Conservation (phyloP, 2,113 vertebrate genomes). For the Thamnaconus septentrionalis region DNA sequence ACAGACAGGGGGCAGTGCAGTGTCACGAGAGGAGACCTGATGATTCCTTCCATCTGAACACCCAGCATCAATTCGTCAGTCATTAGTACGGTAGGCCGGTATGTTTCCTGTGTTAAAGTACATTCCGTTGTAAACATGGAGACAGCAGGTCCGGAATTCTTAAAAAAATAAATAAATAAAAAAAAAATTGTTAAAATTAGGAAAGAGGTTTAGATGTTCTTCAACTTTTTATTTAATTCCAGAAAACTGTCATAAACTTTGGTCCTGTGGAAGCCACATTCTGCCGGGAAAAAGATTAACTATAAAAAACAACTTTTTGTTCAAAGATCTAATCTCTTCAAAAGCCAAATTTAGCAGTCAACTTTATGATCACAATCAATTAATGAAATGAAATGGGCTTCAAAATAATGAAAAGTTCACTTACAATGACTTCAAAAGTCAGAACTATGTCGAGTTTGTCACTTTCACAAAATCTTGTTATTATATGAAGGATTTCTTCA, state of each 20-base stretch:
- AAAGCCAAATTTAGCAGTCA: neutral
- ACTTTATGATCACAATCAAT: too few relatives aligned
- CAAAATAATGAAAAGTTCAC: too few relatives aligned
- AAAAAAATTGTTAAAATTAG: neutral
- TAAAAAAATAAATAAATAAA: neutral
- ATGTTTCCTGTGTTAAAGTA: neutral
- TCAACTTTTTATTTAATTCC: neutral
- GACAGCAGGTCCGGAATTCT: conserved; percentile 1
- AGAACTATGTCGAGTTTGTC: too few relatives aligned
- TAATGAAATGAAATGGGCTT: too few relatives aligned
- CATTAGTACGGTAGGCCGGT: neutral
- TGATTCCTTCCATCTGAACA: neutral
- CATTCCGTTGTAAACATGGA: conserved; percentile 10
- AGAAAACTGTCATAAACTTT: neutral
- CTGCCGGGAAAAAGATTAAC: neutral
- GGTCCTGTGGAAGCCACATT: neutral
- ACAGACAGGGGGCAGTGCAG: neutral
- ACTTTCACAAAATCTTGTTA: too few relatives aligned
- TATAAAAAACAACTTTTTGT: neutral
- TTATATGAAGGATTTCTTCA: too few relatives aligned
- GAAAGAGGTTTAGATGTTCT: neutral
- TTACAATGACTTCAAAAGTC: too few relatives aligned
- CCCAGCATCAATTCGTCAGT: neutral
- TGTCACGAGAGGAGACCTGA: neutral
- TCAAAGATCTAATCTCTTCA: neutral